phyloP scores from a whole-genome alignment of 2,113 vertebrate species.

The Colaptes auratus region DNA sequence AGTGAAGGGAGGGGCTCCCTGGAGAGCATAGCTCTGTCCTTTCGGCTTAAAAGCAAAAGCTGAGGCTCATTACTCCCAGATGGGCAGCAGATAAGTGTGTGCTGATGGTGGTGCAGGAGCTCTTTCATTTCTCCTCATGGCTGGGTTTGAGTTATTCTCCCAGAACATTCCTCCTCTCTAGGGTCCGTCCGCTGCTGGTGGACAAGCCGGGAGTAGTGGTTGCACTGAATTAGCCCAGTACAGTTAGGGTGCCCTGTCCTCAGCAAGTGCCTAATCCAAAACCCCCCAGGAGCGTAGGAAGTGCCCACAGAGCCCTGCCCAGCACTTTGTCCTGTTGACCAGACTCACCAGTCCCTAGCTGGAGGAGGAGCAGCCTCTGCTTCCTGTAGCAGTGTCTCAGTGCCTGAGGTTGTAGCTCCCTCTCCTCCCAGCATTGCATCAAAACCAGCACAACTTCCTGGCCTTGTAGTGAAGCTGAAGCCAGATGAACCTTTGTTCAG shows the following conservation, averaged over 20 bases:
- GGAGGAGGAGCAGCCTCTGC: not conserved
- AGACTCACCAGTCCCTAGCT: not conserved
- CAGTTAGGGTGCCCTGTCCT: not conserved
- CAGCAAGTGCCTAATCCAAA: not conserved
- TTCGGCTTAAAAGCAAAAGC: not conserved
- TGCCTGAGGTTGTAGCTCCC: not conserved
- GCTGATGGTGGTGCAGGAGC: not conserved
- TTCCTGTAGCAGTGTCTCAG: not conserved
- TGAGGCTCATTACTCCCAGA: not conserved
- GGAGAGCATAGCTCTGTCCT: not conserved
- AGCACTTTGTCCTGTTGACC: not conserved
- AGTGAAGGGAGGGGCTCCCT: not conserved
- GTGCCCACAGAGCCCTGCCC: not conserved
- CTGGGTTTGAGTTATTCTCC: not conserved
- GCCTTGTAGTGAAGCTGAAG: not conserved
- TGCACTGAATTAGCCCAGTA: not conserved
- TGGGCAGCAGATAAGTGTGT: not conserved
- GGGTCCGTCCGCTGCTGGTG: not conserved
- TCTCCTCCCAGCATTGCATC: not conserved
- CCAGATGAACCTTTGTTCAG: not conserved
- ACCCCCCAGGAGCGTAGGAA: fast-evolving
- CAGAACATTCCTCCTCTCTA: not conserved
- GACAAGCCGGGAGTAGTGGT: not conserved
- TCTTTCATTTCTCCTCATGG: not conserved
- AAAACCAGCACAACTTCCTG: not conserved